Evolutionary conservation across 2,797 vertebrate genomes (phyloP).

Genomic region (Poeciliopsis infans): DNA sequence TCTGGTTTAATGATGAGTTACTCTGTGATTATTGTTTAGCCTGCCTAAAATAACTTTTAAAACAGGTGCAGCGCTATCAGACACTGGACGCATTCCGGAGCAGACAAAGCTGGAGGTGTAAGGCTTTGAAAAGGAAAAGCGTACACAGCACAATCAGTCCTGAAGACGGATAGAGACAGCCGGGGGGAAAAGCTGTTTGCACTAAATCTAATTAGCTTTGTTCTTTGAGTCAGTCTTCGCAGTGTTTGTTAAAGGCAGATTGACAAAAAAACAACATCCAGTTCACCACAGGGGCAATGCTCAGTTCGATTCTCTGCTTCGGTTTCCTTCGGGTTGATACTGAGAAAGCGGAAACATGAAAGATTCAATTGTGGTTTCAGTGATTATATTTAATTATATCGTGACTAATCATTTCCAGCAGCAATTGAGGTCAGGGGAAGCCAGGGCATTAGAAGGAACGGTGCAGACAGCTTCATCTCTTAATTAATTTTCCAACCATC

Average conservation of each 20-base stretch:
- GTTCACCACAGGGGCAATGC: background rate
- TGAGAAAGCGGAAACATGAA: background rate
- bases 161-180: conserved; percentile 48
- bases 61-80: conserved; percentile 73
- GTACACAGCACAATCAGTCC: conserved; percentile 61
- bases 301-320: background rate
- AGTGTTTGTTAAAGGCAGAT: conserved; percentile 60
- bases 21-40: conserved; percentile 73
- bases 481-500: conserved; percentile 42
- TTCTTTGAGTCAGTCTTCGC: conserved; percentile 3
- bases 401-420: conserved; percentile 22
- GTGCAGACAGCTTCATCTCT: conserved; percentile 1
- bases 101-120: conserved; percentile 76
- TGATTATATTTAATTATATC: conserved; percentile 38
- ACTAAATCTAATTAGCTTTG: conserved; percentile 51
- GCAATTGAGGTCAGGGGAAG: conserved; percentile 26
- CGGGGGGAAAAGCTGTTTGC: conserved; percentile 41
- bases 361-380: conserved; percentile 16
- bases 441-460: conserved; percentile 9
- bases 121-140: conserved; percentile 58
- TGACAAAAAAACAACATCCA: conserved; percentile 23
- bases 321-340: background rate
- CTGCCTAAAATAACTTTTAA: conserved; percentile 60
- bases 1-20: conserved; percentile 64
- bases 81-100: conserved; percentile 64